A percentile compares a stretch with the other conserved stretches of the same genome.
These are phyloP conservation scores for Stenoptilia bipunctidactyla DNA, from an alignment of 2,888 invertebrate species.

Conservation along the genomic window DNA sequence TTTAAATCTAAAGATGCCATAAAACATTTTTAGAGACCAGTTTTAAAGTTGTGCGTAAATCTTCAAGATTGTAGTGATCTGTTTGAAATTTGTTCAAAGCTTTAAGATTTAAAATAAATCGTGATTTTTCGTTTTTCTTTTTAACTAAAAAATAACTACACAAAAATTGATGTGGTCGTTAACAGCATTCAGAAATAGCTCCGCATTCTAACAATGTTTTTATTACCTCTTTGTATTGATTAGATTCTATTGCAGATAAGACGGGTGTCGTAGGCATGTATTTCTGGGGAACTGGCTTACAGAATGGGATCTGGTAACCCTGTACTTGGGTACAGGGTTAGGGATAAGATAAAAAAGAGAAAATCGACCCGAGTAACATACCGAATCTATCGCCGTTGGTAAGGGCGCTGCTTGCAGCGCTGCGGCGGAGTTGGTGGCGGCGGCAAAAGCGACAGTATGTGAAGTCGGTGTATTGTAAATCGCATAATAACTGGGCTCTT, in stretches of 20 bases:
- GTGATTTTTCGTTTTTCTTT: conserved; percentile 5
- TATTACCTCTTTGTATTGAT: background rate
- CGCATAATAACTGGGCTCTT: background rate
- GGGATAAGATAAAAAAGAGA: conserved; percentile 5
- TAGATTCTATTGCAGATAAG: background rate
- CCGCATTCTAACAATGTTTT: background rate
- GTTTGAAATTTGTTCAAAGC: conserved; percentile 7
- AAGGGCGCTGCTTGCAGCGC: conserved; percentile 1
- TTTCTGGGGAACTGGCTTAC: conserved; percentile 3
- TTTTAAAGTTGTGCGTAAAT: conserved; percentile 7
- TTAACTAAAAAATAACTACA: conserved; percentile 7
- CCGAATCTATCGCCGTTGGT: conserved; percentile 8
- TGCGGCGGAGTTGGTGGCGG: conserved; percentile 1
- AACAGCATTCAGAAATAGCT: conserved; percentile 3
- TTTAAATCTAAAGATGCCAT: conserved; percentile 6
- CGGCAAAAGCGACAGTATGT: background rate
- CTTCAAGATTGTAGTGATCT: conserved; percentile 8
- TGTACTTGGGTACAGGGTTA: conserved; percentile 8
- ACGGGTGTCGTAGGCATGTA: background rate
- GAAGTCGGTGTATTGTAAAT: conserved; percentile 1
- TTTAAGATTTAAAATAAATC: conserved; percentile 10
- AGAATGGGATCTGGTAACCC: conserved; percentile 9
- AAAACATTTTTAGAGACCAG: conserved; percentile 3
- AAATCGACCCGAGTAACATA: conserved; percentile 9
- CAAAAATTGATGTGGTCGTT: conserved; percentile 7